Evolutionary conservation across 30 jellyfish, hydroid and myxozoan genomes (phyloP), one percentile per base, ranked within the genome.

Genomic region (Clytia hemisphaerica): DNA sequence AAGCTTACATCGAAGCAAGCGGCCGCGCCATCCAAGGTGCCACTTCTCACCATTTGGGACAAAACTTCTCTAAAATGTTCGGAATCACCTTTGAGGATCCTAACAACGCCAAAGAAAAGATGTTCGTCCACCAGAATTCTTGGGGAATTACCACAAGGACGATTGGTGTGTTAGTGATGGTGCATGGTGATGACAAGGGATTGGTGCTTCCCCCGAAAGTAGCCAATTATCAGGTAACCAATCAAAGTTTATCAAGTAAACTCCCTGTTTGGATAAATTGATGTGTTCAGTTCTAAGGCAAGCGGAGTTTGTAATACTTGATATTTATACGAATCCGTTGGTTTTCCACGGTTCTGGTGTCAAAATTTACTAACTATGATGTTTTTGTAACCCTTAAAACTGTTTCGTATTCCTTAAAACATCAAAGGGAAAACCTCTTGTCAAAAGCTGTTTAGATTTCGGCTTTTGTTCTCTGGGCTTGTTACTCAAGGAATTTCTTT

Each of bases 1-100:
- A 93, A 68, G 99, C 95, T 21, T 93, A 35, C 32, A 71, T 93
- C 46, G 75, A 83, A 31, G 95, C 99, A 7, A 84, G 99, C 65
- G 99, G 99, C 21, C 92, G 99, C 61, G 99, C 97, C 32, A 85
- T 93, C 24, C 99, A 93, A 89, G 99, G 95, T n/a, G 99, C 99
- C 22, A 93, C 99, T 2, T 93, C 99, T 21, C 99, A 93, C 75
- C 99, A 93, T 71, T 72, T 93, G 29, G 99, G 99, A 28, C 97
- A 93, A 74, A 93, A 93, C 64, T 93, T 93, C 93, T 93, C 99
- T 19, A 93, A 85, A 68, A 93, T 93, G 99, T 93, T 93, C 72
- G 95, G 81, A 50, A 93, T 93, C 59, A 95, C 45, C 4, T 83
- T 85, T 34, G 99, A 93, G 74, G 99, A 93, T 58, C 97, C 99